Evolutionary conservation across 2,797 vertebrate species (phyloP), one percentile per base, ranked within the genome.

Genomic region (Poeciliopsis infans): DNA sequence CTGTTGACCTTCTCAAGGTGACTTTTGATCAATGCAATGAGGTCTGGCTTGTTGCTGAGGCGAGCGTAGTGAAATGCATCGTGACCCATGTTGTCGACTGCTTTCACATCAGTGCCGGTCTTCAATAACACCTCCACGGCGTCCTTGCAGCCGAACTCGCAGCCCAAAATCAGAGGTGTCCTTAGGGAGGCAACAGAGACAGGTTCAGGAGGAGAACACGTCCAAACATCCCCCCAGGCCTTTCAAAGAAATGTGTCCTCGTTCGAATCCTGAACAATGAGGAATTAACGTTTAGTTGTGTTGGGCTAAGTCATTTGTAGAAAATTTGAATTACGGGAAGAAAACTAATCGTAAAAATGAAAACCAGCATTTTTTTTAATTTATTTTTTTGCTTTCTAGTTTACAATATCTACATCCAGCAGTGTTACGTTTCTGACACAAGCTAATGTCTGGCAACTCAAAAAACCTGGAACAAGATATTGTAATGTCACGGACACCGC

Each of bases 91-190:
- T 96, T 70, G 70, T 99, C 98, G 6, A 96, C 92, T 28, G 96
- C 88, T 57, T 90, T 95, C 72, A 96, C 93, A 8, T 99, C 97
- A 0, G 96, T 95, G 0, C 97, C 97, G 0, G 92, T 96, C 90
- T 86, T 97, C 85, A 99, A 91, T 89, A 99, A 78, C 78, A 99
- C 96, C 68, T 99, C 97, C 57, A 99, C 98, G 0, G 98, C 97
- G 4, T 98, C 98, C 93, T 91, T 98, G 94, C 97, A 99, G 78
- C 96, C 96, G 0, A 96, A 97, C 81, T 99, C 98, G 13, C 98
- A 99, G 72, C 98, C 98, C 23, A 99, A 81, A 94, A 99, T 98
- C 49, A 99, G 88, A 15, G 98, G 95, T 0, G 97, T 99, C 94
- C 98, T 99, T 84, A 33, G 39, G 33, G n/a, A 3, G 11, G 18